These are phyloP conservation scores for Falco novaeseelandiae DNA, from an alignment of 2,797 vertebrate genomes.

Conservation along the genomic window DNA sequence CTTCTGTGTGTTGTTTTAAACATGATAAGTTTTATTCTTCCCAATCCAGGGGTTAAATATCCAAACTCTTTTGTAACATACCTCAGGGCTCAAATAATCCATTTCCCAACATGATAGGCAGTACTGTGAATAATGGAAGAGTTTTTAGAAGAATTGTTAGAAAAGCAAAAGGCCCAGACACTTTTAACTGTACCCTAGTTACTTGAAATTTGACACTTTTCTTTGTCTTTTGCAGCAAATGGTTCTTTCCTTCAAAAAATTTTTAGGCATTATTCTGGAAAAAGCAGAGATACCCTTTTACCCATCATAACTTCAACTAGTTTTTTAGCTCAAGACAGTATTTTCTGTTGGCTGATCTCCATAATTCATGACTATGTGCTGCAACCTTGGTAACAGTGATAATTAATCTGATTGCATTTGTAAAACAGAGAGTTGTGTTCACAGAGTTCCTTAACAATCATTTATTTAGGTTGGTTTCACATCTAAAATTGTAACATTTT, in stretches of 20 bases:
- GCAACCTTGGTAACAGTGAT: neutral
- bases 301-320: constrained; percentile 38
- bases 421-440: neutral
- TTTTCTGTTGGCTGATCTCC: constrained; percentile 46
- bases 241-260: neutral
- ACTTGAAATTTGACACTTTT: constrained; percentile 3
- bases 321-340: constrained; percentile 23
- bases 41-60: neutral
- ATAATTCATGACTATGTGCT: neutral
- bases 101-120: neutral
- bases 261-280: constrained; percentile 23
- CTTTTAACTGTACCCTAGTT: neutral
- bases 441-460: neutral
- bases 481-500: neutral
- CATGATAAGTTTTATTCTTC: neutral
- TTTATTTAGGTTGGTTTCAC: neutral
- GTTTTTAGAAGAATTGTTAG: neutral
- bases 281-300: constrained; percentile 38
- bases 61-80: neutral
- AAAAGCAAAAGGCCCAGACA: neutral
- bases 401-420: neutral
- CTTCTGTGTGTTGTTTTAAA: neutral
- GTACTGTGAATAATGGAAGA: neutral
- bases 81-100: neutral
- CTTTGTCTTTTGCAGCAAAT: constrained; percentile 18